phyloP scores from a whole-genome alignment of 2,888 invertebrate species.

The Steinernema scapterisci region DNA sequence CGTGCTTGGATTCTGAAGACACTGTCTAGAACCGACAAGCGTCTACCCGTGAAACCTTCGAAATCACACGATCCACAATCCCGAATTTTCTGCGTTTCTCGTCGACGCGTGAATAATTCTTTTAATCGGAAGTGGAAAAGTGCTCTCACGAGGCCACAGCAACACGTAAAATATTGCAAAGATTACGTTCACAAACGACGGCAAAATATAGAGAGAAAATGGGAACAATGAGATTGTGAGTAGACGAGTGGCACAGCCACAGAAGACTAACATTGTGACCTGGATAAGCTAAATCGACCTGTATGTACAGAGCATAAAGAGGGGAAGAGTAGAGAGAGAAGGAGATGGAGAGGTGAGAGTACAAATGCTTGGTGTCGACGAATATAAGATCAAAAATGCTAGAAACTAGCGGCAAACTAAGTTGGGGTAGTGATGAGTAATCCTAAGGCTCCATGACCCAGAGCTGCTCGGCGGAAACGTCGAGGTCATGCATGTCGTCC shows the following conservation, averaged over 20 bases:
- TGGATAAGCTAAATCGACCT: neutral
- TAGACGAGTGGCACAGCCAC: conserved; percentile 21
- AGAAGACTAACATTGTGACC: neutral
- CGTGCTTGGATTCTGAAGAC: too few species aligned
- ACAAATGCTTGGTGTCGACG: conserved; percentile 21
- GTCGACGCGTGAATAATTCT: conserved; percentile 21
- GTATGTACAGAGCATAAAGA: neutral
- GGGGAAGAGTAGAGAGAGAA: neutral
- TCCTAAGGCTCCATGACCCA: conserved; percentile 37
- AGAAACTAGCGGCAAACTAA: neutral
- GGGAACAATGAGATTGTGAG: neutral
- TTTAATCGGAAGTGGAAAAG: conserved; percentile 29
- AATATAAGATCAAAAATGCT: neutral
- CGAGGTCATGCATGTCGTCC: conserved; percentile 33
- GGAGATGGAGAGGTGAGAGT: neutral
- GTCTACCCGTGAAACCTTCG: neutral
- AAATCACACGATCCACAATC: conserved; percentile 7
- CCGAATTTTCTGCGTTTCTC: conserved; percentile 20
- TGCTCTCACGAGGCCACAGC: neutral
- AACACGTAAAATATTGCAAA: neutral
- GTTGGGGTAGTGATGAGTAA: neutral
- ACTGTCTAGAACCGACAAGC: too few species aligned
- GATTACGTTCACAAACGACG: neutral
- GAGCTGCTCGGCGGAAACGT: conserved; percentile 41
- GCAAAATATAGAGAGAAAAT: neutral